Percentiles rank a stretch among this genome's conserved stretches.
These are phyloP conservation scores for Lithophane semibrunnea DNA, from an alignment of 2,888 invertebrate species.

Conservation along the genomic window DNA sequence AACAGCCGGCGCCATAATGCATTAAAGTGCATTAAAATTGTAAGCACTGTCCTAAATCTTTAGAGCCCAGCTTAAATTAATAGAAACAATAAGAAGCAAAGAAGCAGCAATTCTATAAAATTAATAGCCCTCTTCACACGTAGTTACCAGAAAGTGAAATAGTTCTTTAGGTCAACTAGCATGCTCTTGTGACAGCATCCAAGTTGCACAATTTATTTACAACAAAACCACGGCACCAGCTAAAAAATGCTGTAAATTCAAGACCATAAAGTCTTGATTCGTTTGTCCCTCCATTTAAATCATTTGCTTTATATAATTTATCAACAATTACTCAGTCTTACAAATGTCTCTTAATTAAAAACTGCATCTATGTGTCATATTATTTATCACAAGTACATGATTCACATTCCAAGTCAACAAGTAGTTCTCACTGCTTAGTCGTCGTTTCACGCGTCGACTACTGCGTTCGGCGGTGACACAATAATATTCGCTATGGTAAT, in stretches of 20 bases:
- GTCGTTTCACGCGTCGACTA: slow-evolving; percentile 37
- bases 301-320: not conserved
- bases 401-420: slow-evolving; percentile 52
- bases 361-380: slow-evolving; percentile 18
- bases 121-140: slow-evolving; percentile 27
- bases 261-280: slow-evolving; percentile 1
- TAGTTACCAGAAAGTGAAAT: slow-evolving; percentile 22
- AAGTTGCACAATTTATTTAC: slow-evolving; percentile 22
- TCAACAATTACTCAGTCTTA: not conserved
- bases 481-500: slow-evolving; percentile 66
- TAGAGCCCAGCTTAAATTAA: not conserved
- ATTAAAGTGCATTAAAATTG: not conserved
- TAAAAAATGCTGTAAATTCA: not conserved
- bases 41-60: not conserved
- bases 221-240: slow-evolving; percentile 3
- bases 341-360: slow-evolving; percentile 10
- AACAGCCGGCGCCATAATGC: not conserved
- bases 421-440: slow-evolving; percentile 42
- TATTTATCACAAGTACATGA: slow-evolving; percentile 31
- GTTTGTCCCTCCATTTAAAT: not conserved
- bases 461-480: slow-evolving; percentile 58
- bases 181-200: slow-evolving; percentile 15
- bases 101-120: slow-evolving; percentile 19
- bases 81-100: slow-evolving; percentile 8
- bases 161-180: slow-evolving; percentile 20